These are phyloP conservation scores for Delia radicum DNA, from an alignment of 1,140 invertebrate species.

Conservation along the genomic window DNA sequence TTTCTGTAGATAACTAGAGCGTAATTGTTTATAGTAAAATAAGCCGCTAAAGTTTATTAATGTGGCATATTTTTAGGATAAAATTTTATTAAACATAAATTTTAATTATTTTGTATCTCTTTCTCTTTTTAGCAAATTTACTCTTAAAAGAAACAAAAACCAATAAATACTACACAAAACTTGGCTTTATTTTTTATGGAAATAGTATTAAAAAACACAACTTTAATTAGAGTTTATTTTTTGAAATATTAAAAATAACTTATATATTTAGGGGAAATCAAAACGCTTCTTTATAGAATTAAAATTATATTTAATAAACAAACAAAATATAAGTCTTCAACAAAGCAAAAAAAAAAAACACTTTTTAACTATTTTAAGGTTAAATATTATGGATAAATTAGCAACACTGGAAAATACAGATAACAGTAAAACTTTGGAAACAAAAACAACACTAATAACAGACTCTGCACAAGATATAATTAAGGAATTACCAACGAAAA, in stretches of 20 bases:
- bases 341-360: background rate
- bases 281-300: constrained; percentile 21
- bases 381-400: constrained; percentile 7
- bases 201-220: background rate
- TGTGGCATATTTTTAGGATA: constrained; percentile 9
- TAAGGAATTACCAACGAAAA: background rate
- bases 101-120: background rate
- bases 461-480: background rate
- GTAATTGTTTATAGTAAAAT: too few species aligned
- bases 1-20: too few species aligned
- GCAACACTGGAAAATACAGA: background rate
- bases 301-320: constrained; percentile 1
- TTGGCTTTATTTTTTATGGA: constrained; percentile 5
- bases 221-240: too few species aligned
- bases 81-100: background rate
- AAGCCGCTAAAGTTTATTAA: background rate
- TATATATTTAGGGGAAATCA: constrained; percentile 16
- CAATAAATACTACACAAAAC: background rate
- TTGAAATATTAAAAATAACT: too few species aligned
- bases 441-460: background rate
- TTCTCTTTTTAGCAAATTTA: background rate
- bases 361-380: background rate
- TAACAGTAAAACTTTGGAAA: background rate
- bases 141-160: too few species aligned
- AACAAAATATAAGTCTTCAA: background rate